Base-by-base conservation (phyloP, 64 coral and sea anemone species). In the Stichodactyla helianthus region DNA sequence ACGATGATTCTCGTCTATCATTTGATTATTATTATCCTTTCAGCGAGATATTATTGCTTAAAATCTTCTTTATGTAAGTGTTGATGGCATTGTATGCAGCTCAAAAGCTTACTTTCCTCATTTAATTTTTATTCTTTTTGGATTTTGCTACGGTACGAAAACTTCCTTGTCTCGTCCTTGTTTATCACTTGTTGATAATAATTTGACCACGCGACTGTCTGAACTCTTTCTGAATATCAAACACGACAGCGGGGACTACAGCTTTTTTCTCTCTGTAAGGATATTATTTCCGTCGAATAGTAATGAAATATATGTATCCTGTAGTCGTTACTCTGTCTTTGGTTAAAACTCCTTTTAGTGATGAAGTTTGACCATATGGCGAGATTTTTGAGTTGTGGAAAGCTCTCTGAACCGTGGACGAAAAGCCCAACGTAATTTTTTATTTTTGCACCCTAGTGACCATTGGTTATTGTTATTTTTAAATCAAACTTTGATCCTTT, bases 11-110 rank as follows among this genome's bases (percentile, higher is more conserved):
- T 74, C 11, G 68, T 74, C 68, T 74, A 11, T 74, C 23, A 74
- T 74, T 74, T 74, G 22, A 27, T 27, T 74, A 74, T 74, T 27
- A 74, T 74, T 74, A n/a, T 74, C 68, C 68, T 74, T 74, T 74
- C 68, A 74, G 68, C 68, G 68, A 31, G 23, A 7, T 74, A 35
- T 74, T 27, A 74, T 74, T 74, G 27, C n/a, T 3, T 28, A 74
- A 74, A 74, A 74, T 74, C 68, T 23, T 27, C 68, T n/a, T 74
- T 74, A 74, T 74, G 10, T 44, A 74, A 31, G 7, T 74, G 68
- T 74, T 74, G 68, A 74, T 31, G 68, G 25, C 26, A 74, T 25
- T 74, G 11, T 74, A 74, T 25, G 26, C 68, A 74, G 25, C 68
- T 31, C 25, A 74, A 3, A 44, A 74, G 8, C 18, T 14, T 7